Evolutionary conservation across 2,113 vertebrate genomes (phyloP).

Genomic region (Gallinago undulata): DNA sequence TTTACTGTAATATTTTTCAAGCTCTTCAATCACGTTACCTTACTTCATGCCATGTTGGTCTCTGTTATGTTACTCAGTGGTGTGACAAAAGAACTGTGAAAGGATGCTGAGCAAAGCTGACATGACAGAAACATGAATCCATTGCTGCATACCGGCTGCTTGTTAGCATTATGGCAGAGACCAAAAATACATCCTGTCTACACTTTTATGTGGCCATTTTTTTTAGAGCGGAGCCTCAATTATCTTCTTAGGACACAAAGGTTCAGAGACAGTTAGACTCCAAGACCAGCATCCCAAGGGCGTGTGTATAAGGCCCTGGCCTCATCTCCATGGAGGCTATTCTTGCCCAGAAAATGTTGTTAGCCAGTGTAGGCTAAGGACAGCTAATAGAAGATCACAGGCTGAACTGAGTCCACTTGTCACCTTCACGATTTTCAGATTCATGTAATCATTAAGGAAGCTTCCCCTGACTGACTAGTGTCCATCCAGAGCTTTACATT

Average conservation of each 20-base stretch:
- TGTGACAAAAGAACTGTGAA: not conserved
- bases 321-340: not conserved
- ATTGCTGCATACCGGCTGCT: not conserved
- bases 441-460: not conserved
- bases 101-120: not conserved
- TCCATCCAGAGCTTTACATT: not conserved
- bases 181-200: not conserved
- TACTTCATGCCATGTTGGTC: not conserved
- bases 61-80: not conserved
- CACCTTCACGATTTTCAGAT: not conserved
- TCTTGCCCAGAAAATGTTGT: not conserved
- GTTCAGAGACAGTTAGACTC: not conserved
- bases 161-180: not conserved
- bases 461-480: not conserved
- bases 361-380: not conserved
- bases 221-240: not conserved
- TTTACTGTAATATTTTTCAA: not conserved
- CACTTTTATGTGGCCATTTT: not conserved
- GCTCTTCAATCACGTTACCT: not conserved
- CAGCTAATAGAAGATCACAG: not conserved
- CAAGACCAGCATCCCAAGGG: not conserved
- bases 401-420: not conserved
- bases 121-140: not conserved
- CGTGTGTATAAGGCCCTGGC: not conserved
- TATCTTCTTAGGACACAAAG: not conserved